Percentiles rank a stretch among this genome's conserved stretches.
Evolutionary conservation across 2,888 invertebrate genomes (phyloP).

Genomic region (Parthenolecanium corni): DNA sequence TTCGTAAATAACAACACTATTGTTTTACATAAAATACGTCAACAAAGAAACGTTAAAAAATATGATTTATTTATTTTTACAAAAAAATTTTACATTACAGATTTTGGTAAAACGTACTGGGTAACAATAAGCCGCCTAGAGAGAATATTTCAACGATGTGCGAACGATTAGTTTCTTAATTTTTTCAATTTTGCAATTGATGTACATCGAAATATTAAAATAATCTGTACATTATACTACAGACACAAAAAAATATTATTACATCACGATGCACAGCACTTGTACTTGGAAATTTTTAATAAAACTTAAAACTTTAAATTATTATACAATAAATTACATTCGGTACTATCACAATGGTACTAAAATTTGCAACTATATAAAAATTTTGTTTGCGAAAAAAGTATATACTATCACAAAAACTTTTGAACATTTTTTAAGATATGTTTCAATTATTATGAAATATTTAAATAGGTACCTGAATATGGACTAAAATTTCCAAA

Average conservation of each 20-base stretch:
- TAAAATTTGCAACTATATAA: background rate
- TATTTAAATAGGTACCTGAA: background rate
- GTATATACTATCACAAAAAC: background rate
- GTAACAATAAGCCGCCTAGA: slow-evolving; percentile 16
- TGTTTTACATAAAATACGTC: background rate
- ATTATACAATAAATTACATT: background rate
- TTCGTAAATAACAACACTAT: background rate
- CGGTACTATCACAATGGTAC: background rate
- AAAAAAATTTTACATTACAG: background rate
- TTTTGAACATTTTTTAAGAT: background rate
- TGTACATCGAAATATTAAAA: background rate
- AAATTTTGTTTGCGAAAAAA: background rate
- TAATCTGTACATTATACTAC: background rate
- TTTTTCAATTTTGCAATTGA: too few relatives aligned
- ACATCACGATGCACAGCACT: slow-evolving; percentile 24
- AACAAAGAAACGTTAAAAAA: background rate
- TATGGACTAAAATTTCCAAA: too few relatives aligned
- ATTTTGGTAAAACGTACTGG: slow-evolving; percentile 2
- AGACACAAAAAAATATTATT: background rate
- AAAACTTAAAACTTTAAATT: background rate
- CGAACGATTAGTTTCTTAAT: too few relatives aligned
- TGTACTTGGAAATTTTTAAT: background rate
- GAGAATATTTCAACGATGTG: background rate
- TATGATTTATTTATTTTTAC: background rate
- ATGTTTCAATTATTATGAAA: background rate